These are phyloP conservation scores for Coreius guichenoti DNA, from an alignment of 2,797 vertebrate genomes.

Conservation along the genomic window DNA sequence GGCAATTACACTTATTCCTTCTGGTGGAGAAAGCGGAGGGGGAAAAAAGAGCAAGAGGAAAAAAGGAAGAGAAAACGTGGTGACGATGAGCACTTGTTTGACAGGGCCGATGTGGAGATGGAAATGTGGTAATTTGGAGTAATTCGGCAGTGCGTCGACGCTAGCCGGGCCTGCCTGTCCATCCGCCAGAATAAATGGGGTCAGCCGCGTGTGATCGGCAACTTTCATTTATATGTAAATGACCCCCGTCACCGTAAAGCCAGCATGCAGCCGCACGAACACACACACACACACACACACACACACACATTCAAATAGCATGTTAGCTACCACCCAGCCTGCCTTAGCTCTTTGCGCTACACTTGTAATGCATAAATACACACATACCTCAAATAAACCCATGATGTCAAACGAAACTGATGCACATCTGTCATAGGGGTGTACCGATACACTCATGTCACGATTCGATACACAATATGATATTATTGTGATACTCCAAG, in stretches of 20 bases:
- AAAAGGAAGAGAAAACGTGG: constrained; percentile 65
- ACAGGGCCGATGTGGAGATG: constrained; percentile 83
- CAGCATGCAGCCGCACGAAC: constrained; percentile 66
- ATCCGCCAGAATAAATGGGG: constrained; percentile 85
- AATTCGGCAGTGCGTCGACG: constrained; percentile 83
- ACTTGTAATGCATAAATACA: constrained; percentile 19
- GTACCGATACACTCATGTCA: too few relatives aligned
- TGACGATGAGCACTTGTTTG: constrained; percentile 77
- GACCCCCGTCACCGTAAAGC: constrained; percentile 74
- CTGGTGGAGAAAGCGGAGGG: constrained; percentile 59
- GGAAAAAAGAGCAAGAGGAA: constrained; percentile 56
- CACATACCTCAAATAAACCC: constrained; percentile 8
- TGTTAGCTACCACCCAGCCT: constrained; percentile 20
- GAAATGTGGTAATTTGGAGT: constrained; percentile 87
- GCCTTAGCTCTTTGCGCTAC: constrained; percentile 25
- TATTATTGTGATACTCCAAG: too few relatives aligned
- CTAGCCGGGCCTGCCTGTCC: constrained; percentile 81
- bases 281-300: constrained; percentile 60
- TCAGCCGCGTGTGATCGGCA: constrained; percentile 86
- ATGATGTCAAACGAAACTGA: background rate
- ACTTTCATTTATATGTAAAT: constrained; percentile 92
- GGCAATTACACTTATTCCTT: constrained; percentile 83
- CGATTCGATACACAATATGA: too few relatives aligned
- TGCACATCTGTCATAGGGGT: background rate
- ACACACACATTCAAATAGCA: constrained; percentile 55